Base-by-base conservation (phyloP, 2,797 vertebrate species). In the Sebastes cheni region DNA sequence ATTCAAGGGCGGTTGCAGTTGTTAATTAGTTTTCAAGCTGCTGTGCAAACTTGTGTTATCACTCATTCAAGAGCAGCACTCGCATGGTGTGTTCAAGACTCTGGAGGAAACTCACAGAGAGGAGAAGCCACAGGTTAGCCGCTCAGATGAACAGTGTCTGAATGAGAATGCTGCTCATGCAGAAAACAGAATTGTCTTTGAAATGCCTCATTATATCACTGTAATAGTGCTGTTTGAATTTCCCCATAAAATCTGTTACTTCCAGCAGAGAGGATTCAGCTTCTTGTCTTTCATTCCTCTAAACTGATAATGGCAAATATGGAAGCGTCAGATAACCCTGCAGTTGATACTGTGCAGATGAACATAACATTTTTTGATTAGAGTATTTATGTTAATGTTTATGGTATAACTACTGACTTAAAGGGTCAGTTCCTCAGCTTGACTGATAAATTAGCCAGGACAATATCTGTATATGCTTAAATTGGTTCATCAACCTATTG, bases 1-100 rank as follows among this genome's bases (percentile, higher is more conserved):
- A 86, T 80, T 79, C 67, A 62, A 73, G 66, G 65, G 29, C 55
- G 71, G 11, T 23, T 52, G 71, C 58, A 25, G 60, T 20, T 64
- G 62, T 65, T 75, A 81, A 83, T 82, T 55, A 30, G 32, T 73
- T 81, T 81, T 67, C 54, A 50, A 71, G 67, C 67, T 72, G 77
- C 65, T 54, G 58, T 58, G 42, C 62, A 79, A 80, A 86, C 62
- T 23, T 11, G 5, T 65, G 69, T 68, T 75, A 72, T 84, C 46
- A 67, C 65, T 75, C 58, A 50, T 86, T 69, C 27, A 70, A 80
- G 59, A 84, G 81, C 42, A 32, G 32, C 75, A 69, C 60, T 70
- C 20, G 29, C 36, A 8, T 10, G 8, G 23, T 20, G 9, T 58
- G 50, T 58, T 60, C 22, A 64, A 66, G 73, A 75, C 64, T 79